A percentile compares a stretch with the other conserved stretches of the same genome.
Evolutionary conservation across 2,888 invertebrate species (phyloP).

Genomic region (Furcula furcula): DNA sequence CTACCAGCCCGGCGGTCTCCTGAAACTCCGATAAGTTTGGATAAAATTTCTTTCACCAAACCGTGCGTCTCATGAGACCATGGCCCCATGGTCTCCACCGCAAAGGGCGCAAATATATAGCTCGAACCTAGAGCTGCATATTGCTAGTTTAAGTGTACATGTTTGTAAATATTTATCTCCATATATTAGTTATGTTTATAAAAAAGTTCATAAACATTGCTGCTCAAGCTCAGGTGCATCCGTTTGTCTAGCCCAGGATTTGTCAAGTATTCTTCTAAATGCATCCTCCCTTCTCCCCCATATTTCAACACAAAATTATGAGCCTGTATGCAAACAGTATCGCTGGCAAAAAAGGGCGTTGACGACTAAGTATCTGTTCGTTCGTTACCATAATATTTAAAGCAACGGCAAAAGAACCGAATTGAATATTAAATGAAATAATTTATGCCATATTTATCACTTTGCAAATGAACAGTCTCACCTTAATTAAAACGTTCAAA

Average conservation of each 20-base stretch:
- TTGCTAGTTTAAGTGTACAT: too few species aligned
- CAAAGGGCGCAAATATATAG: too few species aligned
- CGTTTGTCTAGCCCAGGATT: slow-evolving; percentile 53
- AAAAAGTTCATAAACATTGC: too few species aligned
- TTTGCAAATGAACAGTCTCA: slow-evolving; percentile 80
- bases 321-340: slow-evolving; percentile 74
- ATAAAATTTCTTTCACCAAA: too few species aligned
- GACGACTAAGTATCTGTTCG: slow-evolving; percentile 64
- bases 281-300: slow-evolving; percentile 57
- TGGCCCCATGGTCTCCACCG: too few species aligned
- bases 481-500: slow-evolving; percentile 77
- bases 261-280: slow-evolving; percentile 66
- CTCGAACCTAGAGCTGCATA: too few species aligned
- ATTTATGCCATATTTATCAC: slow-evolving; percentile 83
- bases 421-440: slow-evolving; percentile 83
- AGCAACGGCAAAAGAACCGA: slow-evolving; percentile 71
- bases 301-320: slow-evolving; percentile 78
- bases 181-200: too few species aligned
- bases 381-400: slow-evolving; percentile 62
- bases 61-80: too few species aligned
- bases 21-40: too few species aligned
- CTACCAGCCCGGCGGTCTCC: too few species aligned
- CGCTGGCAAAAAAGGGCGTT: slow-evolving; percentile 73
- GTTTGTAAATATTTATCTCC: too few species aligned
- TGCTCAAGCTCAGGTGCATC: slow-evolving; percentile 54